A percentile compares a stretch with the other conserved stretches of the same genome.
These are phyloP conservation scores for Hoplodrina blanda DNA, from an alignment of 2,888 invertebrate species.

Conservation along the genomic window DNA sequence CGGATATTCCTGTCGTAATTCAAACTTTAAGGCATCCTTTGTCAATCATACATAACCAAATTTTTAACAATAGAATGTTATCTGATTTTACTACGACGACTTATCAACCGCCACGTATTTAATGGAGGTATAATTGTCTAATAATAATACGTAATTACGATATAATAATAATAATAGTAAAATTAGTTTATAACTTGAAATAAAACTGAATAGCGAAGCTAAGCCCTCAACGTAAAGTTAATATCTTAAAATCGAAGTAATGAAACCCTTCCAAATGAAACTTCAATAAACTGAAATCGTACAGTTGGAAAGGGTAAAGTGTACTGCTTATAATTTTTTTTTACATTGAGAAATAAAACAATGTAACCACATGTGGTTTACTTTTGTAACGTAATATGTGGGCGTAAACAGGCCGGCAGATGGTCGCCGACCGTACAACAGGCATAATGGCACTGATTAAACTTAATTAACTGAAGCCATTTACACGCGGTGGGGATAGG, in stretches of 20 bases:
- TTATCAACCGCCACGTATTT: constrained; percentile 52
- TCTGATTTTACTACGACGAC: constrained; percentile 59
- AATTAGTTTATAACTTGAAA: constrained; percentile 40
- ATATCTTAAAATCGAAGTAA: constrained; percentile 31
- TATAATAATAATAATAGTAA: constrained; percentile 47
- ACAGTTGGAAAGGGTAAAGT: background rate
- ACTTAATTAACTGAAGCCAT: constrained; percentile 91
- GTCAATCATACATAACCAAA: constrained; percentile 52
- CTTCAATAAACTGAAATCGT: constrained; percentile 6
- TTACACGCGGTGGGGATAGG: constrained; percentile 80
- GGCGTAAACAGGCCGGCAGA: constrained; percentile 86
- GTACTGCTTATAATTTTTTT: constrained; percentile 18
- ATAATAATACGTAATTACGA: constrained; percentile 35
- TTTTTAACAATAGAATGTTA: constrained; percentile 62
- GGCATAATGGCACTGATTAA: constrained; percentile 87
- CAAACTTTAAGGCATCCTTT: constrained; percentile 27
- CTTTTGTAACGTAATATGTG: constrained; percentile 85
- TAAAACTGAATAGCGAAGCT: constrained; percentile 18
- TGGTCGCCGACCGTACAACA: constrained; percentile 78
- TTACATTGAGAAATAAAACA: constrained; percentile 68
- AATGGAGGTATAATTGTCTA: constrained; percentile 46
- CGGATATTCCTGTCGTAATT: background rate
- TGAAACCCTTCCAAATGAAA: background rate
- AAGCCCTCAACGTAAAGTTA: constrained; percentile 7
- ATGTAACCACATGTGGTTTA: constrained; percentile 56